Base-by-base conservation (phyloP, 2,797 vertebrate genomes). In the Sebastes paucispinis region DNA sequence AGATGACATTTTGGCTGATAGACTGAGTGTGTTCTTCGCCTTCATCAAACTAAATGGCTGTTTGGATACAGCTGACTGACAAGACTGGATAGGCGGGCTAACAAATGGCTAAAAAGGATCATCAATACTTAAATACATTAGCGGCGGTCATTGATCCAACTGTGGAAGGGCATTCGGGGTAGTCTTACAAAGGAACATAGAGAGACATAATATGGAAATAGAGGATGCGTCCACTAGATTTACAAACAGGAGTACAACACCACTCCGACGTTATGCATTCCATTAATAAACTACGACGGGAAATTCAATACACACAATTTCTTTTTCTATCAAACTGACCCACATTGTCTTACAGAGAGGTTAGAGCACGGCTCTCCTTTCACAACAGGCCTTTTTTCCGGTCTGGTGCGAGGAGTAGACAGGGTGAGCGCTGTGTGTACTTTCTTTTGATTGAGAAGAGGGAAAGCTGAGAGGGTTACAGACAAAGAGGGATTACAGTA, bases 401-500 rank as follows among this genome's bases (percentile, higher is more conserved):
- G 22, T 43, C 63, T 57, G 71, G 78, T 62, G 67, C 18, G 16
- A 29, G 47, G 70, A 68, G 57, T 10, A 62, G 80, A 43, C 54
- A 47, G 59, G 20, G 8, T 14, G 77, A 80, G 68, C 69, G 55
- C 78, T 85, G 69, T 80, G 85, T 82, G 50, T 77, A 55, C 67
- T 79, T 47, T 65, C 69, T 55, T 84, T 73, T 79, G 76, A 86
- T 7, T 77, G 81, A 76, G 60, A 77, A 20, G 70, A 76, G 12
- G 32, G 77, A 66, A 79, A 85, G 80, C 75, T 59, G 81, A 82
- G 86, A 82, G 84, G 70, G 85, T 67, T 79, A 66, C 27, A 75
- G 69, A 85, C 84, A 83, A 84, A 88, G 79, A 88, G 22, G 66
- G 77, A 85, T 82, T 63, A 27, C 59, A 34, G 76, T 20, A 77